Evolutionary conservation across 2,888 invertebrate species (phyloP).

Genomic region (Aromia moschata): DNA sequence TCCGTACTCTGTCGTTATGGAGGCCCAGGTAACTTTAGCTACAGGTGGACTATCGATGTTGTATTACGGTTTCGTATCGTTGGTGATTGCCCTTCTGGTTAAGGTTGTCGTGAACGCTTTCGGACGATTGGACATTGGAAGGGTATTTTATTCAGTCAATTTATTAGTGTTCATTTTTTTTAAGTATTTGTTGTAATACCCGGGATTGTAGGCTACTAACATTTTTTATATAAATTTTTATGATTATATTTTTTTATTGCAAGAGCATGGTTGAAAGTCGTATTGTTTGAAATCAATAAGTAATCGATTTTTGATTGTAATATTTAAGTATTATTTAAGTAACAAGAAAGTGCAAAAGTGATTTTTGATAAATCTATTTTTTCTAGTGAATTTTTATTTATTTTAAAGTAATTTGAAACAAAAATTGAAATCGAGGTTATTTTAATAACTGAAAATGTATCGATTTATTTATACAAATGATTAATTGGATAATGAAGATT

Average conservation of each 20-base stretch:
- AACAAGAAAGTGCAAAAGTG: too few species aligned
- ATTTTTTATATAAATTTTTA: neutral
- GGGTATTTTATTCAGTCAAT: slow-evolving; percentile 48
- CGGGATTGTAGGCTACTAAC: slow-evolving; percentile 29
- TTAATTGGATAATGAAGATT: too few species aligned
- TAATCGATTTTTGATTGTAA: too few species aligned
- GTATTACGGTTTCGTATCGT: slow-evolving; percentile 56
- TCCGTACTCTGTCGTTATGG: slow-evolving; percentile 45
- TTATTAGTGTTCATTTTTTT: slow-evolving; percentile 29
- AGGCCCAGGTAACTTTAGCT: slow-evolving; percentile 59
- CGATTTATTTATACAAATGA: too few species aligned
- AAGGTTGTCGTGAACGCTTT: slow-evolving; percentile 57
- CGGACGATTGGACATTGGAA: slow-evolving; percentile 51
- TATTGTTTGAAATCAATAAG: too few species aligned
- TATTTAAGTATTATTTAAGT: too few species aligned
- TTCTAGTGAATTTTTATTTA: too few species aligned
- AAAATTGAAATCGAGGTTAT: too few species aligned
- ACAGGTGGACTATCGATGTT: slow-evolving; percentile 54
- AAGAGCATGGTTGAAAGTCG: slow-evolving; percentile 6
- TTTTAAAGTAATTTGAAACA: too few species aligned
- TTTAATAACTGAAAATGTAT: too few species aligned
- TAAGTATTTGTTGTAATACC: slow-evolving; percentile 6
- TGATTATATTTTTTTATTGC: too few species aligned
- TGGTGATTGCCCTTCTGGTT: slow-evolving; percentile 58
- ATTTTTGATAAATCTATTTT: too few species aligned